These are phyloP conservation scores for Cryptus armator DNA, from an alignment of 2,888 invertebrate genomes.

Conservation along the genomic window DNA sequence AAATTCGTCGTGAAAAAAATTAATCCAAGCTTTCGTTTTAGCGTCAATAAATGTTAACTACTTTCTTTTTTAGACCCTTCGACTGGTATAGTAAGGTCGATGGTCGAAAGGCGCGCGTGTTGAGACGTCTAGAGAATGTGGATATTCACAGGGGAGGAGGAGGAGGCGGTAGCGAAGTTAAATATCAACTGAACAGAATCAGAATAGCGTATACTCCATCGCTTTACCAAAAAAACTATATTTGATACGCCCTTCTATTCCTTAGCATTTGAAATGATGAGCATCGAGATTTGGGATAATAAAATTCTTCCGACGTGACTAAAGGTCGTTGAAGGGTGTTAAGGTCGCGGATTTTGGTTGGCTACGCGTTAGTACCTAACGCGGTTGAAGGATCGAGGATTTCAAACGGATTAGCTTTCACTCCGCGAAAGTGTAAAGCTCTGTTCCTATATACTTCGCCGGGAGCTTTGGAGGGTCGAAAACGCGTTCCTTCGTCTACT, in stretches of 20 bases:
- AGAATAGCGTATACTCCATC: not conserved
- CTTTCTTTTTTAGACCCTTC: not conserved
- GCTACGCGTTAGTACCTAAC: conserved; percentile 6
- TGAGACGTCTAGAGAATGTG: not conserved
- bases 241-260: not conserved
- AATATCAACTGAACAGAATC: not conserved
- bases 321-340: conserved; percentile 25
- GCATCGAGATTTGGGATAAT: conserved; percentile 27
- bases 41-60: not conserved
- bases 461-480: conserved; percentile 21
- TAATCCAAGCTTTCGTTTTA: not conserved
- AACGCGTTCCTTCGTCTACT: conserved; percentile 16
- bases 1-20: conserved; percentile 21
- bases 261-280: not conserved
- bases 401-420: conserved; percentile 61
- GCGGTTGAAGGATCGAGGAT: conserved; percentile 48
- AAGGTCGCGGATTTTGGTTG: not conserved
- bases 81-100: not conserved
- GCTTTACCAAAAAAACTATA: not conserved
- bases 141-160: not conserved
- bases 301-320: conserved; percentile 28
- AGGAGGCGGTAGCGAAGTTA: no score
- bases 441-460: conserved; percentile 38
- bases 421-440: conserved; percentile 62
- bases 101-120: not conserved